Percentiles rank a stretch among this genome's conserved stretches.
Conservation (phyloP, 2,888 invertebrate genomes). For the Lithophane semibrunnea region DNA sequence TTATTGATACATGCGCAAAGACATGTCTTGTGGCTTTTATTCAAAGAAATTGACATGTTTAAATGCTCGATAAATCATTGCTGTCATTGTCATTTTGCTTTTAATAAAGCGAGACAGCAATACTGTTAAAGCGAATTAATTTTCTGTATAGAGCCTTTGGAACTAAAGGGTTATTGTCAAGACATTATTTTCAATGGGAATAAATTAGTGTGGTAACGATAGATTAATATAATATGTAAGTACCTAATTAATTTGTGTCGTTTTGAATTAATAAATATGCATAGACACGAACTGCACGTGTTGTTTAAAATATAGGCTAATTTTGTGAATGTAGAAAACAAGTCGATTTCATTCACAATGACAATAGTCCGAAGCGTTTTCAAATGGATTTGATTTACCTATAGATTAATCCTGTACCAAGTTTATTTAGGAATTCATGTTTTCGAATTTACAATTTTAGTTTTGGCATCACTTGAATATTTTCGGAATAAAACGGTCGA, state of each 20-base stretch:
- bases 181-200: constrained; percentile 13
- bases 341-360: not conserved
- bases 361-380: not conserved
- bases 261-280: constrained; percentile 44
- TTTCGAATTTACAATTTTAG: not conserved
- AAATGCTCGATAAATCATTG: constrained; percentile 49
- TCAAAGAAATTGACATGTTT: constrained; percentile 35
- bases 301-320: constrained; percentile 23
- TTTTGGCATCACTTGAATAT: not conserved
- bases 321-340: constrained; percentile 9
- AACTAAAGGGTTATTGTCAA: constrained; percentile 2
- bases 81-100: constrained; percentile 45
- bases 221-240: not conserved
- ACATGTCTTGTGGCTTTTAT: constrained; percentile 32
- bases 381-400: not conserved
- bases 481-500: not conserved
- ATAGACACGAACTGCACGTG: constrained; percentile 22
- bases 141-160: not conserved
- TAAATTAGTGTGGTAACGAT: constrained; percentile 31
- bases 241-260: constrained; percentile 27
- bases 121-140: constrained; percentile 11
- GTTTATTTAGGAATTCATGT: not conserved
- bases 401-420: not conserved
- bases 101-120: constrained; percentile 19
- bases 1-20: constrained; percentile 39